Conservation (phyloP, 2,888 invertebrate species). For the Agrenia bidenticulata region DNA sequence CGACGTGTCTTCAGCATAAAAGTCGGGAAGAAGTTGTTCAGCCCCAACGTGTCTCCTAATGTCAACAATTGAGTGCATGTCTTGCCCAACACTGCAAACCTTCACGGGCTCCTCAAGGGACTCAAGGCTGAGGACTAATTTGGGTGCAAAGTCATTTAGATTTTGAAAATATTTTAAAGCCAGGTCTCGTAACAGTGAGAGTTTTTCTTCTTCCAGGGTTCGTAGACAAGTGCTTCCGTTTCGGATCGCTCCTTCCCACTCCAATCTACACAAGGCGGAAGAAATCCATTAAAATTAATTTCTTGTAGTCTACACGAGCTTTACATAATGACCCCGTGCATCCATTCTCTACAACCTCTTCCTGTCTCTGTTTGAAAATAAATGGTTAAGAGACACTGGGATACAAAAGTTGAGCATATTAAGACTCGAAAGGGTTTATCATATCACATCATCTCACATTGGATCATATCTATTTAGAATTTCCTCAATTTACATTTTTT, state of each 20-base stretch:
- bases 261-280: constrained; percentile 63
- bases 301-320: no score
- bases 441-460: no score
- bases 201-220: constrained; percentile 83
- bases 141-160: constrained; percentile 73
- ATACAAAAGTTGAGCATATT: no score
- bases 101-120: constrained; percentile 68
- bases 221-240: constrained; percentile 85
- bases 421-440: no score
- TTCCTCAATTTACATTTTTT: no score
- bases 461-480: no score
- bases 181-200: constrained; percentile 74
- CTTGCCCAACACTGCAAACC: constrained; percentile 62
- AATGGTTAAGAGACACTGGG: no score
- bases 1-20: constrained; percentile 91
- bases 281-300: no score
- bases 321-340: no score
- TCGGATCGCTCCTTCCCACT: constrained; percentile 87
- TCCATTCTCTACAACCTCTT: no score
- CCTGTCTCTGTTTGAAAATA: no score
- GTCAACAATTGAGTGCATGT: constrained; percentile 66
- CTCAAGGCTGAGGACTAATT: constrained; percentile 68
- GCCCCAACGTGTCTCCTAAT: constrained; percentile 70
- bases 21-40: constrained; percentile 87
- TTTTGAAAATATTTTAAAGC: constrained; percentile 63